Percentiles rank a stretch among this genome's conserved stretches.
Conservation (phyloP, 92 coral and sea anemone species). For the Palythoa grandiflora region DNA sequence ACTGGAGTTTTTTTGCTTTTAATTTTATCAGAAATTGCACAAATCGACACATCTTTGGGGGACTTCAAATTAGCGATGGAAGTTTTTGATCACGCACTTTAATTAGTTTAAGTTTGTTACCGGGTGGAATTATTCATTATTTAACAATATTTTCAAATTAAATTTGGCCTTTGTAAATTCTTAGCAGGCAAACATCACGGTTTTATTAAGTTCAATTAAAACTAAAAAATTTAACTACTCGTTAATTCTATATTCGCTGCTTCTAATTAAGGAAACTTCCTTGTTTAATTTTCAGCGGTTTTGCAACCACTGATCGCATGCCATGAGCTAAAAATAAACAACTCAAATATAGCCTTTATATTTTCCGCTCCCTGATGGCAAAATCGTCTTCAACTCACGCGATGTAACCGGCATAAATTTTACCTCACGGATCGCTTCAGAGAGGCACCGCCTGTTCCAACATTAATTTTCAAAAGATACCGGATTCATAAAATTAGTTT, state of each 20-base stretch:
- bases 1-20: no score
- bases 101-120: background rate
- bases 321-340: constrained; percentile 18
- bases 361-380: constrained; percentile 26
- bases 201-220: background rate
- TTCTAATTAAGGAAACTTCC: background rate
- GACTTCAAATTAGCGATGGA: no score
- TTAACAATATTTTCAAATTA: background rate
- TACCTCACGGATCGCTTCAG: constrained; percentile 36
- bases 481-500: background rate
- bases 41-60: no score
- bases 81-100: no score
- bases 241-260: background rate
- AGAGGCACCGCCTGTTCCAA: background rate
- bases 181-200: background rate
- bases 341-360: background rate
- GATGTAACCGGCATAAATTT: constrained; percentile 10
- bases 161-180: background rate
- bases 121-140: constrained; percentile 12
- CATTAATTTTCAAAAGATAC: background rate
- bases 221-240: background rate
- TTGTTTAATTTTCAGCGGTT: background rate
- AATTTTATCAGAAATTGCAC: no score
- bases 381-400: constrained; percentile 10
- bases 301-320: background rate